phyloP scores from a whole-genome alignment of 2,113 vertebrate genomes.

The Manacus vitellinus region DNA sequence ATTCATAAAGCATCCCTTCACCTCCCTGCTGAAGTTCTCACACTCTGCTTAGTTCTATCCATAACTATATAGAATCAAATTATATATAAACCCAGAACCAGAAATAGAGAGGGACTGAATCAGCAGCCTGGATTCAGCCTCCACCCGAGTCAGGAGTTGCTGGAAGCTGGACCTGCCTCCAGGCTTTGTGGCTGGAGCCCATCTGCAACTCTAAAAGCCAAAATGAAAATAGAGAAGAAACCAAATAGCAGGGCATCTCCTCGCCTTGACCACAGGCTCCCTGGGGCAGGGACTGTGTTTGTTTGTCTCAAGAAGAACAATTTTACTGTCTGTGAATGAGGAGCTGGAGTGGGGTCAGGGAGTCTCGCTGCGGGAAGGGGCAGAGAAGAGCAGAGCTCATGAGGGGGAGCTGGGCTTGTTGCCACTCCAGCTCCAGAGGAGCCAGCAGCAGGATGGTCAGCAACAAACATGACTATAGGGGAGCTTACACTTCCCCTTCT shows the following conservation, averaged over 20 bases:
- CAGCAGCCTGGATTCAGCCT: not conserved
- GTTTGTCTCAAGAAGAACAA: slow-evolving; percentile 23
- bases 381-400: not conserved
- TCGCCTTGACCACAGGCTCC: slow-evolving; percentile 19
- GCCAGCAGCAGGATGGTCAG: not conserved
- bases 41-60: not conserved
- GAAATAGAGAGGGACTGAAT: slow-evolving; percentile 7
- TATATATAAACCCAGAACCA: not conserved
- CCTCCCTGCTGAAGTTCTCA: not conserved
- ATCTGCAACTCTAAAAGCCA: slow-evolving; percentile 26
- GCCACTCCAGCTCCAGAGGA: not conserved
- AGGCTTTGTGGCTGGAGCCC: slow-evolving; percentile 7
- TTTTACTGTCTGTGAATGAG: not conserved
- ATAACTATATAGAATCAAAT: not conserved
- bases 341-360: not conserved
- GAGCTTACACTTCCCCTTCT: not conserved
- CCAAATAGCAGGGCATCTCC: slow-evolving; percentile 31
- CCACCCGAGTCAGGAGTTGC: not conserved
- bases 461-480: not conserved
- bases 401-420: not conserved
- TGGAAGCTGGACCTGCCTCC: not conserved
- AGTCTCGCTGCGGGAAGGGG: accelerated
- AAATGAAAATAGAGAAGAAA: slow-evolving; percentile 31
- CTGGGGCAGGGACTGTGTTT: slow-evolving; percentile 12
- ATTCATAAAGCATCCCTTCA: not conserved